Percentiles rank a stretch among this genome's conserved stretches.
These are phyloP conservation scores for Pitangus sulphuratus DNA, from an alignment of 2,797 vertebrate genomes.

Conservation along the genomic window DNA sequence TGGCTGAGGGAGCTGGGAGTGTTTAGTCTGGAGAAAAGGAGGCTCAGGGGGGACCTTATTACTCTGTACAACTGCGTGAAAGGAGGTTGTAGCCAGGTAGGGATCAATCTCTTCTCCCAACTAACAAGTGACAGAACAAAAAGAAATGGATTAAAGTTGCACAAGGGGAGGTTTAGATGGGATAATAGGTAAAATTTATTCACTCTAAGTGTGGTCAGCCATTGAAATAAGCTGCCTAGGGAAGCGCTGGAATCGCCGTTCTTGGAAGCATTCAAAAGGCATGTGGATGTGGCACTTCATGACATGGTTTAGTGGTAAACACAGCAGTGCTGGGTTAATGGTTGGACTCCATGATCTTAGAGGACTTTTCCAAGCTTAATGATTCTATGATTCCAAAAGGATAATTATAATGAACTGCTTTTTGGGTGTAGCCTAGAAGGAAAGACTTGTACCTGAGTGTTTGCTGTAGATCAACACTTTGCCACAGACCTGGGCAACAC, in stretches of 20 bases:
- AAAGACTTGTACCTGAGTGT: not conserved
- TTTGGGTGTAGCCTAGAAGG: not conserved
- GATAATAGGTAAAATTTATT: not conserved
- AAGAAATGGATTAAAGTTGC: not conserved
- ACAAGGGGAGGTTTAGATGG: not conserved
- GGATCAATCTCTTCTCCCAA: not conserved
- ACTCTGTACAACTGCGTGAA: not conserved
- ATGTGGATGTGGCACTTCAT: not conserved
- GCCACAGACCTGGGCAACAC: not conserved
- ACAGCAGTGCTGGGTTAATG: not conserved
- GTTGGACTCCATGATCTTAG: not conserved
- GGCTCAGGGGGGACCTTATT: not conserved
- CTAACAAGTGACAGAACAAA: not conserved
- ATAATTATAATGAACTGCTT: not conserved
- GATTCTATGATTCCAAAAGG: not conserved
- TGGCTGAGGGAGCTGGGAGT: fast-evolving
- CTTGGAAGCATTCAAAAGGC: not conserved
- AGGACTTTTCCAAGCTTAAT: not conserved
- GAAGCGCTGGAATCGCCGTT: not conserved
- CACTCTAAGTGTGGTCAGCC: not conserved
- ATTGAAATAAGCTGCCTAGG: not conserved
- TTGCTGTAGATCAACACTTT: not conserved
- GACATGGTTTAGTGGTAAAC: not conserved
- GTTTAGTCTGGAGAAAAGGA: not conserved
- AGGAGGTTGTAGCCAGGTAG: not conserved